Evolutionary conservation across 2,888 invertebrate species (phyloP), one percentile per base, ranked within the genome.

Genomic region (Poecilus cupreus): DNA sequence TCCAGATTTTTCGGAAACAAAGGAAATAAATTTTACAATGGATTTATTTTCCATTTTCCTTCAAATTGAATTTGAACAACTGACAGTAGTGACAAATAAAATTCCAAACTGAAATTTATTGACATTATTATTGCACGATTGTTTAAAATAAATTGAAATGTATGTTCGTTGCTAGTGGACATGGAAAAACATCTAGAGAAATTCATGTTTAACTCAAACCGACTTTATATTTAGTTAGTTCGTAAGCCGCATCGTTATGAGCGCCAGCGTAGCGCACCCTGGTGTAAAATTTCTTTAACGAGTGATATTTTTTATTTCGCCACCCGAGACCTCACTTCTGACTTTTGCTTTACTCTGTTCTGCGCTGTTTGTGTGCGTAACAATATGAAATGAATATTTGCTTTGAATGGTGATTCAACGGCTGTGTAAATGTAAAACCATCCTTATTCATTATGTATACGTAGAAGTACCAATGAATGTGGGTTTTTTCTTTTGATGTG

Each of bases 331-430:
- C 57, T 57, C 10, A 11, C 16, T 51, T 51, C 22, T 57, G 57
- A 43, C 43, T 43, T 43, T 3, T 43, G n/a, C 43, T 43, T n/a
- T 32, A 32, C 32, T 32, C 16, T 51, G 18, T n/a, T 11, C 24
- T n/a, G 8, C n/a, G 16, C 20, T 13, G 57, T 13, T 22, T 24
- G 22, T 11, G 6, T 4, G 26, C 11, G 20, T n/a, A 24, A 24
- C 57, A 57, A 57, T 51, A 51, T 57, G 57, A 57, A 57, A 57
- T 57, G 57, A 57, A 57, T 57, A 57, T 57, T 57, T 57, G n/a
- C 57, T 57, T 57, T 57, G 57, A 57, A 57, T 24, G 22, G 24
- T n/a, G 57, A 24, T n/a, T 57, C 57, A 22, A 57, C 57, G 22
- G 24, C 22, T 57, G 57, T 22, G 22, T 57, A 57, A 57, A 51